Evolutionary conservation across 2,113 vertebrate species (phyloP).

Genomic region (Progne subis): DNA sequence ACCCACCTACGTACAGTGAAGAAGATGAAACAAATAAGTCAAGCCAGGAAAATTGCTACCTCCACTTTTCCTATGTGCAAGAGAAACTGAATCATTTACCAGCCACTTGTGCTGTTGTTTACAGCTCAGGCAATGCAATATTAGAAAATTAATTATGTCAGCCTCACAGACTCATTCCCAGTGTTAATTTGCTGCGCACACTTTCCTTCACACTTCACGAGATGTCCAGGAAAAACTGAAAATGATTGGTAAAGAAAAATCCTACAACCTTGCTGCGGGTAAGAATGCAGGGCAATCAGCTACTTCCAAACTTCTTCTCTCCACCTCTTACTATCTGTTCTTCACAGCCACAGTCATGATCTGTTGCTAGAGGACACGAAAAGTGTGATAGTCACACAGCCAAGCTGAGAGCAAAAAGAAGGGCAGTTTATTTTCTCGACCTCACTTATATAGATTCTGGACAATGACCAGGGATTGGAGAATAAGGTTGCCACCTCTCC

Average conservation of each 20-base stretch:
- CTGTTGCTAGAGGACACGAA: too few relatives aligned
- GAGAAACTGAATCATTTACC: not conserved
- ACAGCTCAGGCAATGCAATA: not conserved
- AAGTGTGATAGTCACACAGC: too few relatives aligned
- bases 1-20: not conserved
- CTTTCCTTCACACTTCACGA: not conserved
- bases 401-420: too few relatives aligned
- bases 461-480: too few relatives aligned
- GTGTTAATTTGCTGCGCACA: not conserved
- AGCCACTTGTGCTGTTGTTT: not conserved
- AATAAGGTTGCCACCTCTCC: too few relatives aligned
- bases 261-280: not conserved
- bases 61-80: not conserved
- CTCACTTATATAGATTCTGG: too few relatives aligned
- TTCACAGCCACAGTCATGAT: not conserved
- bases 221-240: not conserved
- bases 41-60: not conserved
- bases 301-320: not conserved
- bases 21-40: not conserved
- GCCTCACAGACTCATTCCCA: not conserved
- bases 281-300: not conserved
- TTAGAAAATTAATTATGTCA: conserved; percentile 9
- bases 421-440: too few relatives aligned
- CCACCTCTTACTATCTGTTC: not conserved
- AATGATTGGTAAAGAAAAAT: not conserved